Base-by-base conservation (phyloP, 2,797 vertebrate genomes). In the Stomatorhinus walkeri region DNA sequence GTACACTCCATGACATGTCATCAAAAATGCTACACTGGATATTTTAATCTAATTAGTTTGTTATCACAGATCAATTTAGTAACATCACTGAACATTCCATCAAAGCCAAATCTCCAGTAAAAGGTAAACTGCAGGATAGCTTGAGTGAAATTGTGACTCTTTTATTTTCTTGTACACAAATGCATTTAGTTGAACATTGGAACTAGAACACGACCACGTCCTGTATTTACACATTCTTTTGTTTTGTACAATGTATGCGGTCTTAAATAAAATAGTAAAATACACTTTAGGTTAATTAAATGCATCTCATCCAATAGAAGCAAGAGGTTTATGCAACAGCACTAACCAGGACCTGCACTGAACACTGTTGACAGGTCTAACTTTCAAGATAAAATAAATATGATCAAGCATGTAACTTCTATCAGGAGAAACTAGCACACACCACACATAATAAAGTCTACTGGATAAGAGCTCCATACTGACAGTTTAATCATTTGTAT, bases 151-250 rank as follows among this genome's bases (percentile, higher is more conserved):
- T 91, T 93, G 93, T 94, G 93, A 92, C 92, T 90, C 89, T 95
- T 93, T 96, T 96, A 96, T 96, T 95, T 93, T 92, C 94, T 95
- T 85, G 94, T 96, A 94, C 95, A 96, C 95, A 95, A 94, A 96
- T 94, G 93, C 94, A 95, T 94, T 93, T 95, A 92, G 95, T 95
- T 94, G 91, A 95, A 94, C 92, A 89, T 94, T 91, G 94, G 94
- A 93, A 94, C 91, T 93, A 93, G 91, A 95, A 94, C 94, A 94
- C 61, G 92, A 95, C 93, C 93, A 92, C 94, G 93, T 95, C 94
- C 92, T 93, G 92, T 94, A 93, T 94, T 94, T 93, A 95, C 94
- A 94, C 91, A 92, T 95, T 92, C 89, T 86, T 43, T 56, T 56
- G 52, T 28, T 93, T 95, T 94, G 91, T 95, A 95, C 94, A 95